Evolutionary conservation across 2,888 invertebrate genomes (phyloP).

Genomic region (Azorinus chamasolen): DNA sequence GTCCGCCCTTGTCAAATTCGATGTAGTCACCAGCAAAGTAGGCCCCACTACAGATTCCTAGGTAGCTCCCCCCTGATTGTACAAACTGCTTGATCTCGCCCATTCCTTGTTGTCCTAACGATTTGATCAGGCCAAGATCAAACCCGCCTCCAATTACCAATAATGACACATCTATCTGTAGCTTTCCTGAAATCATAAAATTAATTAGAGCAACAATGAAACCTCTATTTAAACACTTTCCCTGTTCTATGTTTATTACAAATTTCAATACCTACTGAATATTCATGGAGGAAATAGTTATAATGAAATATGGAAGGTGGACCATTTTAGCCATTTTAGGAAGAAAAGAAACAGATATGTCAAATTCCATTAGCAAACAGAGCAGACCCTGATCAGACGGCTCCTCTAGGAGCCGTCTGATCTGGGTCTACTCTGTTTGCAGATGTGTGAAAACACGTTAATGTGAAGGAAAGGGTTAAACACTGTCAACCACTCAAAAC

Average conservation of each 20-base stretch:
- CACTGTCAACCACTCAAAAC: no score
- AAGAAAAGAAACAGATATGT: neutral
- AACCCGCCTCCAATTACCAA: slow-evolving; percentile 80
- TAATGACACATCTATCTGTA: slow-evolving; percentile 10
- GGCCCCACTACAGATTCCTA: slow-evolving; percentile 83
- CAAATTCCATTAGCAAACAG: no score
- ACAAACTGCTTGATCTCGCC: slow-evolving; percentile 75
- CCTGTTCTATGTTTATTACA: no score
- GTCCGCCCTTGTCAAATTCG: slow-evolving; percentile 82
- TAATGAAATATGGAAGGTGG: no score
- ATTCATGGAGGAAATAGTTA: no score
- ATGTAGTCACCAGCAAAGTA: slow-evolving; percentile 82
- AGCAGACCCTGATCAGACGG: no score
- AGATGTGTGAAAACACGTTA: no score
- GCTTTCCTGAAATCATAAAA: slow-evolving; percentile 38
- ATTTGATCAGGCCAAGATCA: slow-evolving; percentile 78
- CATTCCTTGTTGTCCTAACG: slow-evolving; percentile 73
- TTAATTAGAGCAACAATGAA: neutral
- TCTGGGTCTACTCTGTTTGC: no score
- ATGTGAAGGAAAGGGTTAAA: no score
- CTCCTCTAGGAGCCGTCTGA: no score
- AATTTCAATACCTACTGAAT: no score
- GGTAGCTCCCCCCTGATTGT: slow-evolving; percentile 79
- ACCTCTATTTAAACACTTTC: neutral
- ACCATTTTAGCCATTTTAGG: neutral